Base-by-base conservation (phyloP, 2,797 vertebrate species). In the Picus viridis region DNA sequence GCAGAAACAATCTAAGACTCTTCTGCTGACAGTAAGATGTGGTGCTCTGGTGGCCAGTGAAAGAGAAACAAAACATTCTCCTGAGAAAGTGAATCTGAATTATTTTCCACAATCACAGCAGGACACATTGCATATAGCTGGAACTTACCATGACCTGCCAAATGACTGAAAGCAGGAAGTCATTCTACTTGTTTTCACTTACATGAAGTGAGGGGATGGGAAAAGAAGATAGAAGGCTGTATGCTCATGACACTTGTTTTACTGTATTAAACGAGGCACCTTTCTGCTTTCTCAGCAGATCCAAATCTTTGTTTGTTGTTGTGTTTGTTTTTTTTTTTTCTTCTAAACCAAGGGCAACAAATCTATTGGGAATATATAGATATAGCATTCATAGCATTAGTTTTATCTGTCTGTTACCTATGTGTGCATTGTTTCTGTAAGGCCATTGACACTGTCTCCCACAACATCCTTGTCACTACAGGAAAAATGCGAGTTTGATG, bases 121-220 rank as follows among this genome's bases (percentile, higher is more conserved):
- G 65, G 24, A 17, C 5, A 4, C 16, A 2, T 54, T 73, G 20
- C 0, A 0, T n/a, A n/a, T 65, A 47, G 15, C 41, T 80, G 63
- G 45, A 49, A 41, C 0, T 1, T 59, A 87, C 43, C 11, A 3
- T 65, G 83, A 61, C 65, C 65, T 69, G 51, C 26, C 51, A 27
- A 82, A 32, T 29, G 12, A 34, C 49, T 74, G 68, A 84, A 78
- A 82, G 51, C 36, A 65, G 56, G 54, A 90, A 80, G 58, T 71
- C 4, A 39, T 88, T 89, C 29, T 10, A 10, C 54, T 79, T 80
- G 24, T 84, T 84, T 93, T 90, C 12, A 4, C 51, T 36, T 4
- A 4, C 30, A 10, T 49, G 26, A 82, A 82, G 29, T 72, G 41
- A 92, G 32, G 20, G 32, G 4, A 74, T 45, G 53, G 58, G 58